Evolutionary conservation across 2,797 vertebrate species (phyloP).

Genomic region (Brotula barbata): DNA sequence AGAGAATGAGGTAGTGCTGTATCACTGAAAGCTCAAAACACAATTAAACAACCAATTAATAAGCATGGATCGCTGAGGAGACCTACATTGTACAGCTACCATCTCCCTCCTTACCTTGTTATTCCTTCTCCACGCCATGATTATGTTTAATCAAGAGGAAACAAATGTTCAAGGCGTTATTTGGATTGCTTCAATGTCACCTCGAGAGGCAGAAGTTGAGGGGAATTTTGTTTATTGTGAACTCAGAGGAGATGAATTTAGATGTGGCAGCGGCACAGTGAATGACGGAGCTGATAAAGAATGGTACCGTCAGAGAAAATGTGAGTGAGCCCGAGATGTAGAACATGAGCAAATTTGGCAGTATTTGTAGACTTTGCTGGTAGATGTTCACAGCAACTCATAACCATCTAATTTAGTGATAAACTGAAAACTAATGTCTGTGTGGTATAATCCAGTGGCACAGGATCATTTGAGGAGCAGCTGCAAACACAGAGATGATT

Average conservation of each 20-base stretch:
- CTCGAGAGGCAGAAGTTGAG: slow-evolving; percentile 26
- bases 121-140: slow-evolving; percentile 34
- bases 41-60: slow-evolving; percentile 72
- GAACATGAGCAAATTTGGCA: slow-evolving; percentile 21
- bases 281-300: slow-evolving; percentile 36
- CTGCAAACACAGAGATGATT: slow-evolving; percentile 24
- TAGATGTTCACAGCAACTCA: slow-evolving; percentile 7
- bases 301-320: slow-evolving; percentile 1
- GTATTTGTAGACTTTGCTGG: slow-evolving; percentile 33
- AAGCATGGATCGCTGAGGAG: slow-evolving; percentile 40
- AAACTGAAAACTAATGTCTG: neutral
- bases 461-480: slow-evolving; percentile 40
- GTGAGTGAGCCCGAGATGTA: slow-evolving; percentile 5
- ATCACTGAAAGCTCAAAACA: slow-evolving; percentile 69
- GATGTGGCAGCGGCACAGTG: slow-evolving; percentile 7
- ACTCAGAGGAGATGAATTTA: slow-evolving; percentile 17
- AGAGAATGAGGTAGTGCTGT: slow-evolving; percentile 50
- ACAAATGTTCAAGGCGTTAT: slow-evolving; percentile 46
- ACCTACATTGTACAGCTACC: slow-evolving; percentile 58
- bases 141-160: slow-evolving; percentile 59
- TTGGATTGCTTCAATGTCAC: slow-evolving; percentile 29
- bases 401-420: neutral
- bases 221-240: slow-evolving; percentile 40
- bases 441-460: slow-evolving; percentile 56
- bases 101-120: slow-evolving; percentile 26